Evolutionary conservation across 2,888 invertebrate species (phyloP), one percentile per base, ranked within the genome.

Genomic region (Phrixothrix hirtus): DNA sequence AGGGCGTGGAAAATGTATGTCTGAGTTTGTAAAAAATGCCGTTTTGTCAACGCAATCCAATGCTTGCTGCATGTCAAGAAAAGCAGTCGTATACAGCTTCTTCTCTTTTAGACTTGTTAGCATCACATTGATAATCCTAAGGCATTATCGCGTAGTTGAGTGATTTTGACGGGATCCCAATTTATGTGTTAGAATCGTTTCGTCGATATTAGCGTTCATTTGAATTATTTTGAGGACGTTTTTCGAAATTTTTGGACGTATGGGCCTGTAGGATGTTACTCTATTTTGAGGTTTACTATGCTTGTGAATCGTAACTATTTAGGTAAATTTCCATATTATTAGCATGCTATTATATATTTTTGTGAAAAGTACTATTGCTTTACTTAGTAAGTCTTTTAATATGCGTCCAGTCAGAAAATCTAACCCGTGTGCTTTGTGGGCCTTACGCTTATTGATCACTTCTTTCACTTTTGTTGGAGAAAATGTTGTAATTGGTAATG

Each of bases 81-180:
- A 30, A 11, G 17, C 39, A 1, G 30, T 39, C 31, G 38, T 47
- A 25, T 31, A 39, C 5, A 31, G 10, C 25, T 38, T 38, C 9
- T 38, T 38, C 39, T 47, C 17, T 39, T 47, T 32, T n/a, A 47
- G 39, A 10, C 25, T 39, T 30, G 25, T 47, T 15, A 14, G 47
- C 16, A 39, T 47, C 26, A 1, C 39, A 14, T 39, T 47, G 4
- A 47, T 9, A 7, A 43, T 36, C 17, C 35, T 41, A 10, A 42
- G 48, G 21, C 39, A 27, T 35, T 48, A 35, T 34, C 14, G 34
- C 17, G 42, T 13, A n/a, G 35, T 48, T 1, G 48, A 41, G 25
- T 46, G 46, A 10, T 13, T 17, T 31, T 46, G 7, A n/a, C 47
- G 11, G 41, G 41, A 47, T 7, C 41, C 32, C 32, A 47, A 47